Evolutionary conservation across 2,113 vertebrate species (phyloP), one percentile per base, ranked within the genome.

Genomic region (Callipepla squamata): DNA sequence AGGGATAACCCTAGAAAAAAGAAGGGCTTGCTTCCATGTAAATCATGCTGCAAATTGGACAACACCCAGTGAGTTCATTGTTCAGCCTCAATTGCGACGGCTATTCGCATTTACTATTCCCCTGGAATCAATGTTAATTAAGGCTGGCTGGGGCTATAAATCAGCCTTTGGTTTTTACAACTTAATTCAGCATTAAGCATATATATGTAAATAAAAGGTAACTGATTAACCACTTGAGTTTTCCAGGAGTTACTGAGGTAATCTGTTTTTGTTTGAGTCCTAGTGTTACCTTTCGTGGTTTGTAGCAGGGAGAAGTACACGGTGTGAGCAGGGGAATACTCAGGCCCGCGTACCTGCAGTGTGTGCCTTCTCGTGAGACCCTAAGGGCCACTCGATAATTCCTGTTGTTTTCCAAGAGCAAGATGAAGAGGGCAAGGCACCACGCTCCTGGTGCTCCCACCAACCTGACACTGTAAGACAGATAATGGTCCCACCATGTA

Each of bases 91-190:
- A 96, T 98, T 97, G 98, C 97, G 97, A 98, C 98, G 98, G 97
- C 98, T 97, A 98, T 98, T 98, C 98, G 96, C 98, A 98, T 98
- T 99, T 98, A 99, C 98, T 98, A 92, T 97, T 98, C 98, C 98
- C 98, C 98, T 98, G 98, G 98, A 99, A 98, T 98, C 98, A 96
- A 96, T 97, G 98, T 99, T 99, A 99, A 99, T 99, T 98, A 98
- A 99, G 98, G 98, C 98, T 93, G 98, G 96, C 97, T 66, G 92
- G 79, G 68, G 95, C 92, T 94, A 98, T 99, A 99, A 99, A 99
- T 99, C 99, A 99, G 98, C 97, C 97, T 95, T 97, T 96, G 97
- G 97, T 96, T 97, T 98, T 98, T 97, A 98, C 97, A 98, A 69
- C 96, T 97, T 97, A 98, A 98, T 97, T 97, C 96, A 96, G 97